phyloP scores from a whole-genome alignment of 2,888 invertebrate species.

The Lepas anatifera region DNA sequence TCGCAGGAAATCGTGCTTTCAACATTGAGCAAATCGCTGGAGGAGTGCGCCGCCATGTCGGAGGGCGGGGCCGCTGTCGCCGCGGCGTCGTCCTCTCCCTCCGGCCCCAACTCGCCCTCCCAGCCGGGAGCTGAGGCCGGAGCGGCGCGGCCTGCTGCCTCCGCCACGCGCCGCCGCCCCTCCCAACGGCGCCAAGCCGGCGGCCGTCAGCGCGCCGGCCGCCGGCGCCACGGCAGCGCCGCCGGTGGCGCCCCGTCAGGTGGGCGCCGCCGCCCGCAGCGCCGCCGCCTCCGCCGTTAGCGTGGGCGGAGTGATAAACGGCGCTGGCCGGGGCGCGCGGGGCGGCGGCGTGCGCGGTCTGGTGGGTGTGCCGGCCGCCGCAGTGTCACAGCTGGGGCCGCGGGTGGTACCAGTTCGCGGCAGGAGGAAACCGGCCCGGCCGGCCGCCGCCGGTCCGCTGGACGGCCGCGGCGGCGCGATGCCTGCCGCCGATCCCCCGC shows the following conservation, averaged over 20 bases:
- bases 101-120: background rate
- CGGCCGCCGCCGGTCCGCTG: background rate
- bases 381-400: background rate
- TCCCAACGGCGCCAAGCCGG: constrained; percentile 35
- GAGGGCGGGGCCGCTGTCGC: background rate
- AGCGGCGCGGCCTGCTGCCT: constrained; percentile 23
- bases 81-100: too few relatives aligned
- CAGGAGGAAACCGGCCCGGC: background rate
- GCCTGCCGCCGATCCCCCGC: background rate
- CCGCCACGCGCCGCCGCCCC: constrained; percentile 22
- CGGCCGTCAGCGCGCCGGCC: constrained; percentile 22
- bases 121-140: background rate
- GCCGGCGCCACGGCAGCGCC: constrained; percentile 25
- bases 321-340: background rate
- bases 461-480: background rate
- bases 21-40: background rate
- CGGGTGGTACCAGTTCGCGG: background rate
- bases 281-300: background rate
- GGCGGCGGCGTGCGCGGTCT: background rate
- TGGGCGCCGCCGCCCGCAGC: constrained; percentile 25
- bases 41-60: background rate
- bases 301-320: too few relatives aligned
- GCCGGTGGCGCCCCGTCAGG: constrained; percentile 27
- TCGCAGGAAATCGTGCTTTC: background rate
- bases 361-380: background rate